Base-by-base conservation (phyloP, 2,113 vertebrate species). In the Amphilophus citrinellus region DNA sequence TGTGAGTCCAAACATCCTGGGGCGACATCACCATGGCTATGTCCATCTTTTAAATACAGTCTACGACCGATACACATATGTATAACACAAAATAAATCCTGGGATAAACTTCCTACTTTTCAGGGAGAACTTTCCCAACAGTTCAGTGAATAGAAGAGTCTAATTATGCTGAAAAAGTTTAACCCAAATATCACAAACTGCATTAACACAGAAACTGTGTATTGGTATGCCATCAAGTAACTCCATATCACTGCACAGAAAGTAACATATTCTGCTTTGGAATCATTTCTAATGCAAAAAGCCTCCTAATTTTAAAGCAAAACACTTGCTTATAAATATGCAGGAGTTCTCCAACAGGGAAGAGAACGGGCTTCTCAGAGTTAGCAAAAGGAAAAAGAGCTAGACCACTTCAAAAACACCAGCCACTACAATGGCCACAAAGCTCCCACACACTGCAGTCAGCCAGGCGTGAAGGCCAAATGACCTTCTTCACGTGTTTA, bases 401-500 rank as follows among this genome's bases (percentile, higher is more conserved):
- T 50, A 30, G 42, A 68, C 22, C 68, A 78, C 80, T 87, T 75
- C 63, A 75, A 77, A 18, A 66, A 81, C 71, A 78, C 24, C 2
- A 78, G 76, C 2, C 35, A 57, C 17, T 22, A 47, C 75, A 63
- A 27, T 3, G 32, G 24, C 11, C 60, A 83, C 77, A 22, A 65
- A 76, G 63, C 73, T 61, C 47, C n/a, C 61, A 37, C 50, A 59
- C 78, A 77, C 37, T 18, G 59, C 56, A 24, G 62, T 11, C 79
- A 47, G 79, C 81, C 83, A 20, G 24, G 58, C 88, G 22, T 88
- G 87, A 91, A 86, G 80, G 82, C n/a, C 87, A 86, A 81, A 86
- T 47, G 58, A 92, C 88, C 87, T 81, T 80, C 75, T 78, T 84
- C 78, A 84, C 84, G 85, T 89, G 88, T 93, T 91, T 87, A 76